These are phyloP conservation scores for Phoenicopterus ruber DNA, from an alignment of 2,113 vertebrate species.

Conservation along the genomic window DNA sequence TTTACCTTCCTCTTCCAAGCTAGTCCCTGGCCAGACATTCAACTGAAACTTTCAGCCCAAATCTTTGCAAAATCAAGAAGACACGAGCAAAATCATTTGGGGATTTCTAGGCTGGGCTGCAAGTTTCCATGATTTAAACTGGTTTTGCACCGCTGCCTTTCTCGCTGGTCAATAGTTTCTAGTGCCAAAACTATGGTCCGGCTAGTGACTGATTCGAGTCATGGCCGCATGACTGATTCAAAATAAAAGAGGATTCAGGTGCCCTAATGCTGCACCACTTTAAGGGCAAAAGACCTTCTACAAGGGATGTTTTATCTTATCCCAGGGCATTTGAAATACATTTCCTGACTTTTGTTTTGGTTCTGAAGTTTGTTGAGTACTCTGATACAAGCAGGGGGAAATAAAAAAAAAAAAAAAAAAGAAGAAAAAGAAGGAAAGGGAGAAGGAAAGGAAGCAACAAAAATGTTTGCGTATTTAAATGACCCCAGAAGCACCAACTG, in stretches of 20 bases:
- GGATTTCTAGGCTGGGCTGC: not conserved
- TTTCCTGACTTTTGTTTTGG: slow-evolving; percentile 27
- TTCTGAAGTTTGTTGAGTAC: not conserved
- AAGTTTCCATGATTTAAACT: not conserved
- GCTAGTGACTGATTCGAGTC: not conserved
- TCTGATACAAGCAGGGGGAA: not conserved
- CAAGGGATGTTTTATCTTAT: not conserved
- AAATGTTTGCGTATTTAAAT: not conserved
- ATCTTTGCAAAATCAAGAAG: not conserved
- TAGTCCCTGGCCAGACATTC: not conserved
- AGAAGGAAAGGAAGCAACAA: not conserved
- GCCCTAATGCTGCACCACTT: not conserved
- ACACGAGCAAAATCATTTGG: not conserved
- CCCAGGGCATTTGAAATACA: not conserved
- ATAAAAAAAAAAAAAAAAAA: too few species aligned
- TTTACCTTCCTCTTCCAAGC: not conserved
- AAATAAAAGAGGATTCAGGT: slow-evolving; percentile 52
- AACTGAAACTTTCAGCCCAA: not conserved
- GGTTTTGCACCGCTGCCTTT: not conserved
- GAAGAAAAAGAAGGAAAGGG: not conserved
- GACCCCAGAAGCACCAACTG: not conserved
- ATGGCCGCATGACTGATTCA: not conserved
- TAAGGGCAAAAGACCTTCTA: slow-evolving; percentile 4
- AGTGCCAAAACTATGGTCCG: not conserved
- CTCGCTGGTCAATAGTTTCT: not conserved